phyloP scores from a whole-genome alignment of 2,797 vertebrate species.

The Thunnus albacares region DNA sequence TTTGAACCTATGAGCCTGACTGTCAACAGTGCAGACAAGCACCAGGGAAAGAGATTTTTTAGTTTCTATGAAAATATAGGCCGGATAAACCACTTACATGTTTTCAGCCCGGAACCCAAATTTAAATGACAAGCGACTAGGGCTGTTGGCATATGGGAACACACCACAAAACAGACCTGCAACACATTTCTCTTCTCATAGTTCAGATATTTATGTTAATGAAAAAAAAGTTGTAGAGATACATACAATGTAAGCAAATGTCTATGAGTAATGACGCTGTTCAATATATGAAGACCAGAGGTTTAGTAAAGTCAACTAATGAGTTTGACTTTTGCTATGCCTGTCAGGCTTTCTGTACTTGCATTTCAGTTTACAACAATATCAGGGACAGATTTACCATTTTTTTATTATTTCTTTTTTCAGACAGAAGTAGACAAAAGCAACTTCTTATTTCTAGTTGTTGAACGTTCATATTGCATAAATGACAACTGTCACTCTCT shows the following conservation, averaged over 20 bases:
- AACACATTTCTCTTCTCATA: background rate
- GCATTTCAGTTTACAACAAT: too few relatives aligned
- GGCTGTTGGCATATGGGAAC: too few relatives aligned
- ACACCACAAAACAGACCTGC: background rate
- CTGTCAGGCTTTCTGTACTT: too few relatives aligned
- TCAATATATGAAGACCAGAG: too few relatives aligned
- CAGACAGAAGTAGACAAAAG: too few relatives aligned
- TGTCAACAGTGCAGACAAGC: constrained; percentile 52
- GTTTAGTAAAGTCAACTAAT: background rate
- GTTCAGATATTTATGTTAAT: background rate
- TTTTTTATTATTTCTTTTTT: too few relatives aligned
- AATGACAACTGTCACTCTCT: too few relatives aligned
- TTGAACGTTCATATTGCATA: too few relatives aligned
- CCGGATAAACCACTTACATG: constrained; percentile 4
- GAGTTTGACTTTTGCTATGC: background rate
- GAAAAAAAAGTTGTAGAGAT: background rate
- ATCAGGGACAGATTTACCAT: too few relatives aligned
- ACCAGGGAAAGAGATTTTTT: constrained; percentile 32
- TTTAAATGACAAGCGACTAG: background rate
- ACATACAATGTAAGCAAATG: background rate
- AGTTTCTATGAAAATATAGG: constrained; percentile 43
- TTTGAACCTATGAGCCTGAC: constrained; percentile 54
- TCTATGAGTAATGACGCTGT: background rate
- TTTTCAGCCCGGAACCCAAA: constrained; percentile 17
- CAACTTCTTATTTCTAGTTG: too few relatives aligned